A percentile compares a stretch with the other conserved stretches of the same genome.
Conservation (phyloP, 2,113 vertebrate genomes). For the Callaeas wilsoni region DNA sequence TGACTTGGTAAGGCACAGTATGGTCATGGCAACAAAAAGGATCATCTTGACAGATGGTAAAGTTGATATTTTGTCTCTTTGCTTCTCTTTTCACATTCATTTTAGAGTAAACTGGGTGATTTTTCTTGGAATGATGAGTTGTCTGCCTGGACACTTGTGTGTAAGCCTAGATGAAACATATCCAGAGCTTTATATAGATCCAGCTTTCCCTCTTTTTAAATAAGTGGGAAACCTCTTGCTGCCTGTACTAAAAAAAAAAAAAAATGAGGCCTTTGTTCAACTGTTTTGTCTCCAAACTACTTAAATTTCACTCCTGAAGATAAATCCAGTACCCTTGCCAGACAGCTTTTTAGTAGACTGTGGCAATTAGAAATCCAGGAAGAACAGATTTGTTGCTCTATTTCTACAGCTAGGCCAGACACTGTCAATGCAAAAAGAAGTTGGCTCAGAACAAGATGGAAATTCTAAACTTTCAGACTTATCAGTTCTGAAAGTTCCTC, state of each 20-base stretch:
- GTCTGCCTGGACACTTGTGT: neutral
- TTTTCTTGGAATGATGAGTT: neutral
- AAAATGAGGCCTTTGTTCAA: constrained; percentile 2
- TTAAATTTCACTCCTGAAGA: constrained; percentile 21
- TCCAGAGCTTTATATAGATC: neutral
- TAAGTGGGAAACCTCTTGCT: neutral
- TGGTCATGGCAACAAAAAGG: neutral
- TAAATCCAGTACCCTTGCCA: constrained; percentile 15
- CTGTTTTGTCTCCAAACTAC: constrained; percentile 17
- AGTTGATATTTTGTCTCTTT: neutral
- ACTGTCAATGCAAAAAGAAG: neutral
- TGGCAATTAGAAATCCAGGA: neutral
- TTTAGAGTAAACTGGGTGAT: neutral
- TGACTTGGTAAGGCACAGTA: neutral
- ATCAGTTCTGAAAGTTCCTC: neutral
- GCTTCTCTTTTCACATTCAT: neutral
- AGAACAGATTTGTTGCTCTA: constrained; percentile 31
- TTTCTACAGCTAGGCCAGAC: neutral
- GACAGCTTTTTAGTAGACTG: constrained; percentile 11
- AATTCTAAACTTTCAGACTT: neutral
- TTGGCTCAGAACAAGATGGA: neutral
- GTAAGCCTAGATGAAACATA: neutral
- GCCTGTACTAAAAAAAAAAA: neutral
- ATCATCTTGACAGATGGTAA: neutral
- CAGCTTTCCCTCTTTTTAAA: neutral